Evolutionary conservation across 1,140 invertebrate genomes (phyloP).

Genomic region (Drosophila biarmipes): DNA sequence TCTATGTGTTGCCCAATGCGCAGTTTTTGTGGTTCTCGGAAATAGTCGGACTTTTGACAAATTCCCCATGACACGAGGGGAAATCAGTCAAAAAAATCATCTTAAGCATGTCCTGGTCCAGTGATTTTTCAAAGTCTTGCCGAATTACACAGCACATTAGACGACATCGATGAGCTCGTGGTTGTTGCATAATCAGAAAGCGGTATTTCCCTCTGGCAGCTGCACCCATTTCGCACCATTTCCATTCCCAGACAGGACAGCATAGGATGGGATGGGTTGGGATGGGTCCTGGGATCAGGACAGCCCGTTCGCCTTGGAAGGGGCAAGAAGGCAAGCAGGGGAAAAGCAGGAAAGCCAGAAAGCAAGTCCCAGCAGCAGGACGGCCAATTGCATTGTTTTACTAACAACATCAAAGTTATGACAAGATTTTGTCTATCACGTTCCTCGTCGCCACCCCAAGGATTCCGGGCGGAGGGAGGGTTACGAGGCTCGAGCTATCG

Average conservation of each 20-base stretch:
- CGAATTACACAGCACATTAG: slow-evolving; percentile 77
- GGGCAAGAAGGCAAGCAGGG: slow-evolving; percentile 25
- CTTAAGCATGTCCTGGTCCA: slow-evolving; percentile 49
- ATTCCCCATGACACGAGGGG: slow-evolving; percentile 44
- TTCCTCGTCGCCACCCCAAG: slow-evolving; percentile 34
- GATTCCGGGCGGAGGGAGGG: slow-evolving; percentile 35
- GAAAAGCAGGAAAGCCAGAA: slow-evolving; percentile 23
- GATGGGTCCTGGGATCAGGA: slow-evolving; percentile 8
- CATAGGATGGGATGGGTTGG: slow-evolving; percentile 9
- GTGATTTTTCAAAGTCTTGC: slow-evolving; percentile 75
- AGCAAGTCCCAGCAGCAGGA: slow-evolving; percentile 34
- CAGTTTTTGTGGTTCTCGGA: slow-evolving; percentile 65
- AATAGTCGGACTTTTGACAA: slow-evolving; percentile 51
- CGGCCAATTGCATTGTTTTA: slow-evolving; percentile 77
- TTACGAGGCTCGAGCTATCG: slow-evolving; percentile 49
- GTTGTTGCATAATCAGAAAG: slow-evolving; percentile 69
- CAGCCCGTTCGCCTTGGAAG: slow-evolving; percentile 57
- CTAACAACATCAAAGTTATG: slow-evolving; percentile 83
- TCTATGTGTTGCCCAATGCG: slow-evolving; percentile 50
- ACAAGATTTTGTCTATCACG: slow-evolving; percentile 83
- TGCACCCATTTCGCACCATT: slow-evolving; percentile 67
- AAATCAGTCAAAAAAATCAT: slow-evolving; percentile 56
- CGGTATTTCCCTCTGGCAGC: slow-evolving; percentile 39
- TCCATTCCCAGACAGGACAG: slow-evolving; percentile 63
- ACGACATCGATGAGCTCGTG: slow-evolving; percentile 46